phyloP scores from a whole-genome alignment of 2,113 vertebrate species.

The Sylvicapra grimmia region DNA sequence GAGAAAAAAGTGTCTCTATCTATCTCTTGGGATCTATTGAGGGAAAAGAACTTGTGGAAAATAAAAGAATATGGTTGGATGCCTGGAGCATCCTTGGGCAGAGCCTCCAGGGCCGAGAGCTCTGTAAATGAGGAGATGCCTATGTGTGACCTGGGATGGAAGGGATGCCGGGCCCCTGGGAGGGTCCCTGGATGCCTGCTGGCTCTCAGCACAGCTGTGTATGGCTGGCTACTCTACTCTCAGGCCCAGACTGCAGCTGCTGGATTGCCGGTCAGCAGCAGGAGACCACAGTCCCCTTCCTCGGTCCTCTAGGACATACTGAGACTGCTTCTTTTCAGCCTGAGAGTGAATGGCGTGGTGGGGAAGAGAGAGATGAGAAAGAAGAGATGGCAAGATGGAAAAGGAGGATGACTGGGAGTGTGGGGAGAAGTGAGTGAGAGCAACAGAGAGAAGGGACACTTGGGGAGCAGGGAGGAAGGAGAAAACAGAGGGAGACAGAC shows the following conservation, averaged over 20 bases:
- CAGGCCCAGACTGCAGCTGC: not conserved
- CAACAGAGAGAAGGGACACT: not conserved
- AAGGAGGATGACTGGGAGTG: not conserved
- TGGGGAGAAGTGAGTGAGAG: not conserved
- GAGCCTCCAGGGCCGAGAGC: not conserved
- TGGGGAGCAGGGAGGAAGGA: not conserved
- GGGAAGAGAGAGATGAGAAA: not conserved
- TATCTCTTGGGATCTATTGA: not conserved
- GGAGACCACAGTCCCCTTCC: not conserved
- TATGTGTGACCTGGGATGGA: rapidly evolving
- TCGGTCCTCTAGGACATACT: not conserved
- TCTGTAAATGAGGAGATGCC: not conserved
- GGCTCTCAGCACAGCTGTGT: not conserved
- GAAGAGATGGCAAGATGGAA: not conserved
- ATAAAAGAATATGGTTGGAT: not conserved
- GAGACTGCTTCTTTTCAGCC: not conserved
- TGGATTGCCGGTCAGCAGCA: not conserved
- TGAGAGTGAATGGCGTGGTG: not conserved
- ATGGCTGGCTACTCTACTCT: not conserved
- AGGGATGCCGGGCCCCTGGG: not conserved
- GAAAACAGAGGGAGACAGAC: not conserved
- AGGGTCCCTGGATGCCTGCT: not conserved
- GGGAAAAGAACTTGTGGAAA: not conserved
- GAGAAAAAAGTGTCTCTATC: not conserved
- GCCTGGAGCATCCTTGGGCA: not conserved